Evolutionary conservation across 2,113 vertebrate species (phyloP).

Genomic region (Hippopotamus amphibius): DNA sequence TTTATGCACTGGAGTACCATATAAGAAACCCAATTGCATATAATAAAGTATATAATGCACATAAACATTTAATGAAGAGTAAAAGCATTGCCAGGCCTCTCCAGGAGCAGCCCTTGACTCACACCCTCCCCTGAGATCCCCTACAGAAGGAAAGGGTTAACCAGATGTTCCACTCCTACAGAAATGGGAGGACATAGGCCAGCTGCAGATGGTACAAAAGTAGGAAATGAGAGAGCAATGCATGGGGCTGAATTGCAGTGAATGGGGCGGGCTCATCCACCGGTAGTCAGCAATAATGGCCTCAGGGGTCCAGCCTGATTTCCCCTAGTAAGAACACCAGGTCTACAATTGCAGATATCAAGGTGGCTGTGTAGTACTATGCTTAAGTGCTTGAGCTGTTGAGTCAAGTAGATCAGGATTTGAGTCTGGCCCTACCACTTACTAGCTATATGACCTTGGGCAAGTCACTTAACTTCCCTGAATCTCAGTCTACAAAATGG

Average conservation of each 20-base stretch:
- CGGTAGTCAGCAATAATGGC: not conserved
- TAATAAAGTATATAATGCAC: conserved; percentile 81
- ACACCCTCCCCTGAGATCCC: conserved; percentile 63
- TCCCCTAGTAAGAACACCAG: not conserved
- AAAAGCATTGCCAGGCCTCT: conserved; percentile 78
- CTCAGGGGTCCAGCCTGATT: not conserved
- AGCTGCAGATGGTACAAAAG: conserved; percentile 48
- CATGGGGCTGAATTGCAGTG: not conserved
- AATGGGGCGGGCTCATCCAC: not conserved
- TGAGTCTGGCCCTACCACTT: not conserved
- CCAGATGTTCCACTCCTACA: conserved; percentile 38
- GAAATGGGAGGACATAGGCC: conserved; percentile 44
- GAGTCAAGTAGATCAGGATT: conserved; percentile 9
- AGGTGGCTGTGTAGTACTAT: not conserved
- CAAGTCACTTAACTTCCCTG: conserved; percentile 21
- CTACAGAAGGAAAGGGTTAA: conserved; percentile 75
- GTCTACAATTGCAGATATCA: not conserved
- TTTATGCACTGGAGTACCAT: conserved; percentile 75
- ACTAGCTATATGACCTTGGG: not conserved
- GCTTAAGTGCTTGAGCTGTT: not conserved
- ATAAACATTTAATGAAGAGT: conserved; percentile 84
- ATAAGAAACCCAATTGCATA: conserved; percentile 79
- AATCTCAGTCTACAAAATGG: not conserved
- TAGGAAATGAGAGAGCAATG: conserved; percentile 34
- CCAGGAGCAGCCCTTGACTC: conserved; percentile 55